A percentile compares a stretch with the other conserved stretches of the same genome.
Conservation (phyloP, 2,888 invertebrate species). For the Cenopis cana region DNA sequence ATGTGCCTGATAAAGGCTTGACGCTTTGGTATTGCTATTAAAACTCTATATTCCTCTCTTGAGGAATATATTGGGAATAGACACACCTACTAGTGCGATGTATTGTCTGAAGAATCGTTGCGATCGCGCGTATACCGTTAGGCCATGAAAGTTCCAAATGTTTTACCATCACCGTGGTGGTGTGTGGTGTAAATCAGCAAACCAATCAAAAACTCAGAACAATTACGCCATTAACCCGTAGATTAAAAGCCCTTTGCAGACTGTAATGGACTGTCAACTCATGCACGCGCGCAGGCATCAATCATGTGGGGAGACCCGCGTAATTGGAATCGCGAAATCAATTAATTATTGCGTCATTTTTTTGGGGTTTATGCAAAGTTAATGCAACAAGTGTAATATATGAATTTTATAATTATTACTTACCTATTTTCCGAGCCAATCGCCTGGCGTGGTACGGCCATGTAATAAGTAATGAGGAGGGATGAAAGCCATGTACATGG, state of each 20-base stretch:
- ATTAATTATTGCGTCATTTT: constrained; percentile 23
- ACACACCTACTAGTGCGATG: no score
- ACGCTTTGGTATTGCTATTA: no score
- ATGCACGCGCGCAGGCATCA: constrained; percentile 16
- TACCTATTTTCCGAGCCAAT: not conserved
- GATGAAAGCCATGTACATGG: no score
- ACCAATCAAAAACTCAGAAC: not conserved
- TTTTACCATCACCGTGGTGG: no score
- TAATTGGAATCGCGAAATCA: constrained; percentile 19
- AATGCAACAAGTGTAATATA: not conserved
- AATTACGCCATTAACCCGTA: not conserved
- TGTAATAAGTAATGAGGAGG: no score
- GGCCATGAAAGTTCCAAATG: no score
- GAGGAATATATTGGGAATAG: no score
- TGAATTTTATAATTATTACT: not conserved
- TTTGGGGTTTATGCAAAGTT: not conserved
- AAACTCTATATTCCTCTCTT: no score
- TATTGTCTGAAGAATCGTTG: no score
- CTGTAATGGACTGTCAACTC: constrained; percentile 16
- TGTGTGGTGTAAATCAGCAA: not conserved
- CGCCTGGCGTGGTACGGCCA: no score
- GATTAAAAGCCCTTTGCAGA: constrained; percentile 2
- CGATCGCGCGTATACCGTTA: no score
- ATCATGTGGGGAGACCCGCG: constrained; percentile 12
- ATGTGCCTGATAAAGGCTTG: no score